Conservation (phyloP, 2,888 invertebrate species). For the Agriopis aurantiaria region DNA sequence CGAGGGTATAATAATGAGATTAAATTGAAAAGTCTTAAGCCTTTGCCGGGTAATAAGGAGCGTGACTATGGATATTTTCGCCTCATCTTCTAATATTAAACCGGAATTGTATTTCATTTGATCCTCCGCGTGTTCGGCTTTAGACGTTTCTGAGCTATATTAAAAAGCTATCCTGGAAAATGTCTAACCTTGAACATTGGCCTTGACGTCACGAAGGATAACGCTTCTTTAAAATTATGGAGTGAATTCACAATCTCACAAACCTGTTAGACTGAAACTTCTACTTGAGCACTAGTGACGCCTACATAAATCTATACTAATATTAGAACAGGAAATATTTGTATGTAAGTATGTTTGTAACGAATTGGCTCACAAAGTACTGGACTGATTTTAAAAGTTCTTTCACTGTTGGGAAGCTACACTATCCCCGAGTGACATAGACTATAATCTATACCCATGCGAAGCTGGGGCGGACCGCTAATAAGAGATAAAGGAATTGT, state of each 20-base stretch:
- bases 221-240: neutral
- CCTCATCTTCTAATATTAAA: constrained; percentile 78
- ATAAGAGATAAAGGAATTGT: too few species aligned
- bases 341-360: too few species aligned
- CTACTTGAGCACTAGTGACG: too few species aligned
- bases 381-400: too few species aligned
- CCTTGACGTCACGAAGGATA: neutral
- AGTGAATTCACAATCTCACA: constrained; percentile 1
- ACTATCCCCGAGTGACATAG: too few species aligned
- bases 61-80: constrained; percentile 80
- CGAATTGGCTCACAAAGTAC: too few species aligned
- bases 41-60: constrained; percentile 76
- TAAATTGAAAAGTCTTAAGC: constrained; percentile 78
- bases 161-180: neutral
- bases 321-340: too few species aligned
- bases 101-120: constrained; percentile 36
- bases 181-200: neutral
- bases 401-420: too few species aligned
- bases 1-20: constrained; percentile 77
- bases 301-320: too few species aligned
- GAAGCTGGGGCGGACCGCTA: too few species aligned
- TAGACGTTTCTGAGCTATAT: constrained; percentile 1
- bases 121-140: constrained; percentile 10
- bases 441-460: too few species aligned
- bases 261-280: neutral